phyloP scores from a whole-genome alignment of 1,140 invertebrate genomes.

The Ostrea denselamellosa region DNA sequence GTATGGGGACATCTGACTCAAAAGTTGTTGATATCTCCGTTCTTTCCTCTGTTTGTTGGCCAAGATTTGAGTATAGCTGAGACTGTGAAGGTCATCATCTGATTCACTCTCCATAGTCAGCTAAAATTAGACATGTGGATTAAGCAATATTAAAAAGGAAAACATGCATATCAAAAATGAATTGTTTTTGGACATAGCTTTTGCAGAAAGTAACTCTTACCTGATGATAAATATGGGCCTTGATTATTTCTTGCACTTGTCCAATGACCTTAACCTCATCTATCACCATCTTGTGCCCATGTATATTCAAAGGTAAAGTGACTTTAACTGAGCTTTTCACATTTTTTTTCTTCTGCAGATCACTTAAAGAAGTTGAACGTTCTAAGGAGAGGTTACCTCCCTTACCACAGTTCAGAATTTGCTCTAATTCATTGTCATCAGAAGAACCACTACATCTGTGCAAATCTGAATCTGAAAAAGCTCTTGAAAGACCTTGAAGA shows the following conservation, averaged over 20 bases:
- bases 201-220: constrained; percentile 44
- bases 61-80: constrained; percentile 52
- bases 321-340: constrained; percentile 57
- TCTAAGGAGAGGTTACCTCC: constrained; percentile 29
- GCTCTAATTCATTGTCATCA: constrained; percentile 58
- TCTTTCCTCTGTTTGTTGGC: constrained; percentile 50
- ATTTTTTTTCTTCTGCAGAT: constrained; percentile 58
- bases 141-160: neutral
- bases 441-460: constrained; percentile 37
- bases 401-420: constrained; percentile 24
- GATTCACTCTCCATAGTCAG: constrained; percentile 51
- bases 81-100: constrained; percentile 55
- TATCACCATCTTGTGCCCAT: constrained; percentile 51
- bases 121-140: constrained; percentile 31
- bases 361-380: constrained; percentile 46
- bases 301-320: constrained; percentile 53
- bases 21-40: neutral
- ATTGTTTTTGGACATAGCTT: neutral
- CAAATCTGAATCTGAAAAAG: constrained; percentile 26
- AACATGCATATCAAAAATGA: neutral
- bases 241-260: constrained; percentile 58
- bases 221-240: constrained; percentile 59
- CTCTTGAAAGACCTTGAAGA: constrained; percentile 52
- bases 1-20: constrained; percentile 18
- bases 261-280: constrained; percentile 58